A percentile compares a stretch with the other conserved stretches of the same genome.
Conservation (phyloP, 2,113 vertebrate species). For the Cyrtonyx montezumae region DNA sequence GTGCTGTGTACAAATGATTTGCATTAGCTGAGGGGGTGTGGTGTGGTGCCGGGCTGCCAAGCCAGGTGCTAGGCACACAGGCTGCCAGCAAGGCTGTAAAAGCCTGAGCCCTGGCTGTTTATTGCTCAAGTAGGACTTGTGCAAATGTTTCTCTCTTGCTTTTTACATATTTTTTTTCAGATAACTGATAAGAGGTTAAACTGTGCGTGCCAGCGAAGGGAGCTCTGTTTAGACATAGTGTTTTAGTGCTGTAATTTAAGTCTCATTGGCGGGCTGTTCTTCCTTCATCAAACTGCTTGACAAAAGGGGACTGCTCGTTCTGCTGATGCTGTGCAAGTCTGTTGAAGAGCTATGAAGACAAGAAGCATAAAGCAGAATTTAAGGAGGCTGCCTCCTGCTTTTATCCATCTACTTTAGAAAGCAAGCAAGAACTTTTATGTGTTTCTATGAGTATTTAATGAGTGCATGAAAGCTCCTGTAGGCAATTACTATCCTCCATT, state of each 20-base stretch:
- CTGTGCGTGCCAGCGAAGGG: rapidly evolving
- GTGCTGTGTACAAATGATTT: not conserved
- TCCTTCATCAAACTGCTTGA: not conserved
- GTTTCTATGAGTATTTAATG: not conserved
- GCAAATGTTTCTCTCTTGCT: constrained; percentile 7
- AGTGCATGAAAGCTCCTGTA: not conserved
- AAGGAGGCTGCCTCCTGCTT: not conserved
- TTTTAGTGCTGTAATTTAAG: not conserved
- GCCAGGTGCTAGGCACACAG: not conserved
- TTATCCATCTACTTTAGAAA: not conserved
- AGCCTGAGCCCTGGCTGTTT: not conserved
- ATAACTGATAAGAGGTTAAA: not conserved
- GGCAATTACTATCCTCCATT: not conserved
- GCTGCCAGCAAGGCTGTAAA: not conserved
- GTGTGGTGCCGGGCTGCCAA: not conserved
- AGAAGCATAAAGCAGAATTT: not conserved
- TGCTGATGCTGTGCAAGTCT: not conserved
- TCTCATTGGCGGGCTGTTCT: not conserved
- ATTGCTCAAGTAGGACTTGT: constrained; percentile 1
- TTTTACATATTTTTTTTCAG: constrained; percentile 20
- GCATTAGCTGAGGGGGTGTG: not conserved
- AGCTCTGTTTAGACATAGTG: not conserved
- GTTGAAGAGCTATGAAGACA: not conserved
- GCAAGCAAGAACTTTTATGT: not conserved
- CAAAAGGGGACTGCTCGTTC: not conserved